These are phyloP conservation scores for Pterois miles DNA, from an alignment of 2,797 vertebrate genomes.

Conservation along the genomic window DNA sequence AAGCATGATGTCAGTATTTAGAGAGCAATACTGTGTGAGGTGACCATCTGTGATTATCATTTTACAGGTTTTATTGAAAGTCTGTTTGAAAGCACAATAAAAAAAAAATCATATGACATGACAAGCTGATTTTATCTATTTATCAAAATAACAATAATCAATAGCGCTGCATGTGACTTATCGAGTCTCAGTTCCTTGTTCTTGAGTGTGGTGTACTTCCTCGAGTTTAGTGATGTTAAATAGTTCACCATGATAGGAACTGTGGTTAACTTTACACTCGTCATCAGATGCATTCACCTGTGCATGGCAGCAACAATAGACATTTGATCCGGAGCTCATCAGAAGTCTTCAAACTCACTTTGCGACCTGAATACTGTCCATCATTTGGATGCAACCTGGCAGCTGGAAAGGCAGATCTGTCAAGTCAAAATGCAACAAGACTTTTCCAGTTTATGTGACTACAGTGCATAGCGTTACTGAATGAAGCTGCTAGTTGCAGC, in stretches of 20 bases:
- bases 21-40: background rate
- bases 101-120: background rate
- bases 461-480: background rate
- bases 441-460: background rate
- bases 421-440: background rate
- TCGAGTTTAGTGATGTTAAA: background rate
- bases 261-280: background rate
- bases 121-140: background rate
- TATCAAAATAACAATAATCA: background rate
- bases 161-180: background rate
- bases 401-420: background rate
- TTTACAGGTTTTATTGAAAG: background rate
- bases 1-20: background rate
- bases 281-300: background rate
- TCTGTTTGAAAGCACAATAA: background rate
- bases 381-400: background rate
- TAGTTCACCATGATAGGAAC: background rate
- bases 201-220: background rate
- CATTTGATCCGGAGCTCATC: background rate
- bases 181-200: constrained; percentile 4
- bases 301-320: background rate
- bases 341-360: background rate
- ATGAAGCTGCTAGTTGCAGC: background rate
- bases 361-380: background rate
- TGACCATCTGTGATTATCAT: background rate